phyloP scores from a whole-genome alignment of 2,888 invertebrate species.

The Zygogramma bicolorata region DNA sequence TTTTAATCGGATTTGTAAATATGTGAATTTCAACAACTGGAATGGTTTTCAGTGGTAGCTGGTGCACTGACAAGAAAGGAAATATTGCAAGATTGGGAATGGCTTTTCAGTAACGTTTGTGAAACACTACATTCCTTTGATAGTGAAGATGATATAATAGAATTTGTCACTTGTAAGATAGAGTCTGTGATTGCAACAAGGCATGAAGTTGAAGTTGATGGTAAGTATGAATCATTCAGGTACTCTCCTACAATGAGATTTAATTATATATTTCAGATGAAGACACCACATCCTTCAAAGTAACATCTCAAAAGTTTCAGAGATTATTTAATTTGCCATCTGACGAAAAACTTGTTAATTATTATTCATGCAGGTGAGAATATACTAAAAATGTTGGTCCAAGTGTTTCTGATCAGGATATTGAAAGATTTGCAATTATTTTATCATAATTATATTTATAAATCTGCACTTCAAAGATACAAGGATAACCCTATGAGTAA shows the following conservation, averaged over 20 bases:
- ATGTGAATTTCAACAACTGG: too few relatives aligned
- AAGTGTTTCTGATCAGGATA: too few relatives aligned
- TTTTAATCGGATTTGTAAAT: too few relatives aligned
- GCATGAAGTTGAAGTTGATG: constrained; percentile 72
- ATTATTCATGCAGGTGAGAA: constrained; percentile 89
- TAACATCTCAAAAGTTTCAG: constrained; percentile 85
- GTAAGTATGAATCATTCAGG: constrained; percentile 55
- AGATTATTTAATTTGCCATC: constrained; percentile 90
- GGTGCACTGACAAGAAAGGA: constrained; percentile 89
- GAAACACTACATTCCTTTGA: constrained; percentile 92
- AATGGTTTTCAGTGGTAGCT: constrained; percentile 80
- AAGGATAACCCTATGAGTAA: too few relatives aligned
- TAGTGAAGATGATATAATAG: constrained; percentile 92
- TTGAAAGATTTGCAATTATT: too few relatives aligned
- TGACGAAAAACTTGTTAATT: constrained; percentile 96
- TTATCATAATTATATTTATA: too few relatives aligned
- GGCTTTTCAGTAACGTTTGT: constrained; percentile 89
- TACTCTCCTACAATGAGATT: neutral
- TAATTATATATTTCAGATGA: constrained; percentile 74
- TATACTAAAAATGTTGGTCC: too few relatives aligned
- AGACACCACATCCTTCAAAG: constrained; percentile 83
- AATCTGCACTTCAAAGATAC: too few relatives aligned
- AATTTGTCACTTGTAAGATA: constrained; percentile 96
- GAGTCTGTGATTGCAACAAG: constrained; percentile 91
- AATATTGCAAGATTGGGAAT: constrained; percentile 93